Base-by-base conservation (phyloP, 2,888 invertebrate species). In the Sthenelais limicola region DNA sequence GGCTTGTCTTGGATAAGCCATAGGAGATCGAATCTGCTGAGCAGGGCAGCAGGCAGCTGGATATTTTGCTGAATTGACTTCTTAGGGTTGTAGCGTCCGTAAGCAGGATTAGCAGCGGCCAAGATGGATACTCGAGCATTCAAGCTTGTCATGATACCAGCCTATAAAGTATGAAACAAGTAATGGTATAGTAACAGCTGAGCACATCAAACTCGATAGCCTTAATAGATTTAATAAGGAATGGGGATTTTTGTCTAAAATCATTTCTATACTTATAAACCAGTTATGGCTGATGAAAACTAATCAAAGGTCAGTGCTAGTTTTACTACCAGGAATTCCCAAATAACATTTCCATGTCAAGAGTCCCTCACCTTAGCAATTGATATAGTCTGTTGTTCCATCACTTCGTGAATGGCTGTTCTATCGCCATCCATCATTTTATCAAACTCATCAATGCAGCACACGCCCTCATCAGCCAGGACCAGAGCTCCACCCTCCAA, bases 401-500 rank as follows among this genome's bases (percentile, higher is more conserved):
- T 88, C 3, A 88, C 88, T 73, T 88, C 88, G 75, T 88, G 88
- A 32, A 88, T 88, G 33, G 88, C 86, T 2, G 87, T 88, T 54
- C 88, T 77, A 89, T 99, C 98, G 51, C 89, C 88, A 79, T 99
- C 98, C 66, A 96, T 94, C 98, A 99, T 87, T 0, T 99, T 99
- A 90, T 99, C 99, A 88, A 99, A 99, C 90, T 99, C 99, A 88
- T 99, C 99, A 87, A 99, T 99, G 88, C 98, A 99, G 88, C 99
- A 99, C 73, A 97, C 94, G 32, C 98, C 98, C 86, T 95, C 94
- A 89, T 98, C 98, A 0, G 98, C 97, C 78, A 98, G 89, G 47
- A 98, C 98, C 38, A 99, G 89, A 15, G 99, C 97, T 7, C 99
- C 99, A 48, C 98, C 87, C 73, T 87, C 86, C 71, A 99, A 89